Percentiles rank a stretch among this genome's conserved stretches.
These are phyloP conservation scores for Tetrax tetrax DNA, from an alignment of 2,113 vertebrate genomes.

Conservation along the genomic window DNA sequence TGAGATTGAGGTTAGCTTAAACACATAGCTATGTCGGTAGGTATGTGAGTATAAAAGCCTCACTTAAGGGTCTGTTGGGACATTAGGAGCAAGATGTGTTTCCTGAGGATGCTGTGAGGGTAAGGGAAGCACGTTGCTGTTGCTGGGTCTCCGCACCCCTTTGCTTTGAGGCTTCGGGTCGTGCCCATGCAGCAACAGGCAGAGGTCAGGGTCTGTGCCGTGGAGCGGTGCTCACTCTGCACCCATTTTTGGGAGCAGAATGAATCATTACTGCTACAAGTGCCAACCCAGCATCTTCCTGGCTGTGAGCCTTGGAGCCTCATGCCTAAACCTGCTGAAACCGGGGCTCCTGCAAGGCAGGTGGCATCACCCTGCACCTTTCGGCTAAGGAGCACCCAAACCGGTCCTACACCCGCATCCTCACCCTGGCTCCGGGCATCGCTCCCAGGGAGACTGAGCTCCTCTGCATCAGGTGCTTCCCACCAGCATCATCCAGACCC, in stretches of 20 bases:
- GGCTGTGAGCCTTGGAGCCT: neutral
- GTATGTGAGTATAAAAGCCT: neutral
- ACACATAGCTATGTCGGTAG: neutral
- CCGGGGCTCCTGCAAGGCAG: neutral
- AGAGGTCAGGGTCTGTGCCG: neutral
- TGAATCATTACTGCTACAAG: neutral
- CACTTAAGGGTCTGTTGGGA: neutral
- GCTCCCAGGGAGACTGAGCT: neutral
- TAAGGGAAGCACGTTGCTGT: neutral
- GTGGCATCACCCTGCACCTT: neutral
- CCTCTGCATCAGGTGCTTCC: neutral
- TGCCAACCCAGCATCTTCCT: neutral
- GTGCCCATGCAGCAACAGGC: accelerated
- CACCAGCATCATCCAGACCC: neutral
- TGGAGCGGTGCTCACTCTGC: neutral
- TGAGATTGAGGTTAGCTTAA: neutral
- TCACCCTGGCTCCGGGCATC: neutral
- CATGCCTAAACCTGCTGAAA: neutral
- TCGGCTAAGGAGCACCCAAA: neutral
- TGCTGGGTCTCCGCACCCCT: neutral
- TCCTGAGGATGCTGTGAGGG: neutral
- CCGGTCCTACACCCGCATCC: accelerated
- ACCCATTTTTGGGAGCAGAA: neutral
- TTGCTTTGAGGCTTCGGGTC: neutral
- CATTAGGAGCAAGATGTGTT: neutral